Conservation (phyloP, 2,113 vertebrate species). For the Malurus elegans region DNA sequence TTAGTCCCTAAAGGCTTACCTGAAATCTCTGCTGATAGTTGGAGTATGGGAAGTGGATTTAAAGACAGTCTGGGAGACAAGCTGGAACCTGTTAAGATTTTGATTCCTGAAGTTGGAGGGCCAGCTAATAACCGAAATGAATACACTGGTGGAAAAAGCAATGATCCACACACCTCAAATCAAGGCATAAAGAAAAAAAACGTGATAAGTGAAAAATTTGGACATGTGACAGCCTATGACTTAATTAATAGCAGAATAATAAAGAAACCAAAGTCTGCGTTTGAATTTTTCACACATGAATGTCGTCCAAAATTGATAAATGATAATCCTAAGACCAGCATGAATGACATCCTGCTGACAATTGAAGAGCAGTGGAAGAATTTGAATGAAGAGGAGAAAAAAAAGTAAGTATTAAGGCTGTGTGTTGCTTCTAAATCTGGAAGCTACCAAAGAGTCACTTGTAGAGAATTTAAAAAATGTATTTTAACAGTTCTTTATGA, state of each 20-base stretch:
- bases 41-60: constrained; percentile 84
- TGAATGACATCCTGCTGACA: constrained; percentile 78
- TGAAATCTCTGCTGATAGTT: constrained; percentile 78
- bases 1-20: neutral
- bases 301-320: constrained; percentile 74
- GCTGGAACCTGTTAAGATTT: constrained; percentile 83
- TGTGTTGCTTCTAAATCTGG: constrained; percentile 57
- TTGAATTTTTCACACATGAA: constrained; percentile 84
- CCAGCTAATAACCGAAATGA: neutral
- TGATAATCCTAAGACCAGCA: constrained; percentile 78
- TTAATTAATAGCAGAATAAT: constrained; percentile 83
- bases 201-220: constrained; percentile 80
- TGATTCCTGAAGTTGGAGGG: constrained; percentile 52
- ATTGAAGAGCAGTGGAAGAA: constrained; percentile 86
- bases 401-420: constrained; percentile 87
- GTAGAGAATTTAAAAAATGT: constrained; percentile 15
- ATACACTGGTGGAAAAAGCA: neutral
- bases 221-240: constrained; percentile 84
- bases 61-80: constrained; percentile 70
- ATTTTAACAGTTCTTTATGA: constrained; percentile 56
- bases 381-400: constrained; percentile 82
- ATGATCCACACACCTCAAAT: constrained; percentile 7
- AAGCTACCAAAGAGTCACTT: constrained; percentile 77
- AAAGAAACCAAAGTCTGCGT: constrained; percentile 83
- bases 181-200: constrained; percentile 72